Percentiles rank a stretch among this genome's conserved stretches.
Conservation (phyloP, 1,140 invertebrate genomes). For the Agrypnia vestita region DNA sequence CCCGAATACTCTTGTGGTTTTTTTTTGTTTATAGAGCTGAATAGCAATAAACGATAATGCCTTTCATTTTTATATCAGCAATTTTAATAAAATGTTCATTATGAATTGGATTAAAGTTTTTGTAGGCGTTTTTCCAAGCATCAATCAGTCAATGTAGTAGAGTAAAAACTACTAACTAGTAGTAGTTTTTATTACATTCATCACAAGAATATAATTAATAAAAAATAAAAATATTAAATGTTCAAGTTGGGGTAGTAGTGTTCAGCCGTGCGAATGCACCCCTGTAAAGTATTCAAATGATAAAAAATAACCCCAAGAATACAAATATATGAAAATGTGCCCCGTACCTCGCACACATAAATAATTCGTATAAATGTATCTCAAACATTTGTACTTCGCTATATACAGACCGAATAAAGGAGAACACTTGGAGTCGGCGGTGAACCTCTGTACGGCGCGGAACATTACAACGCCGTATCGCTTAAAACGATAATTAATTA, state of each 20-base stretch:
- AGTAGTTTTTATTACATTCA: no score
- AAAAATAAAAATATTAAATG: no score
- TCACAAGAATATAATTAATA: no score
- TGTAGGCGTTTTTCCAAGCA: no score
- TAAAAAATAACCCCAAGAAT: slow-evolving; percentile 16
- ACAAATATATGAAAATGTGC: slow-evolving; percentile 30
- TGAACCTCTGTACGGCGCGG: not conserved
- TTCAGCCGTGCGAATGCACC: not conserved
- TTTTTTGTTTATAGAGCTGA: no score
- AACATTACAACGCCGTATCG: not conserved
- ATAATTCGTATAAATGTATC: slow-evolving; percentile 28
- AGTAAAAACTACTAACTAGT: no score
- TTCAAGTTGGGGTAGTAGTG: not conserved
- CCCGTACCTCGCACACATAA: slow-evolving; percentile 2
- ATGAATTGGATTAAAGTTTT: no score
- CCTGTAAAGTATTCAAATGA: slow-evolving; percentile 17
- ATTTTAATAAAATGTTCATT: no score
- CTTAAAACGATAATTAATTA: not conserved
- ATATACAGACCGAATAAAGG: slow-evolving; percentile 1
- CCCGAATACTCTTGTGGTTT: no score
- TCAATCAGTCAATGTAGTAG: no score
- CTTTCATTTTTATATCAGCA: no score
- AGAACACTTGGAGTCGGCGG: not conserved
- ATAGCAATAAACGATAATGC: no score
- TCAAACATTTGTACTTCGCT: slow-evolving; percentile 16